Conservation (phyloP, 1,140 invertebrate species). For the Diabrotica undecimpunctata region DNA sequence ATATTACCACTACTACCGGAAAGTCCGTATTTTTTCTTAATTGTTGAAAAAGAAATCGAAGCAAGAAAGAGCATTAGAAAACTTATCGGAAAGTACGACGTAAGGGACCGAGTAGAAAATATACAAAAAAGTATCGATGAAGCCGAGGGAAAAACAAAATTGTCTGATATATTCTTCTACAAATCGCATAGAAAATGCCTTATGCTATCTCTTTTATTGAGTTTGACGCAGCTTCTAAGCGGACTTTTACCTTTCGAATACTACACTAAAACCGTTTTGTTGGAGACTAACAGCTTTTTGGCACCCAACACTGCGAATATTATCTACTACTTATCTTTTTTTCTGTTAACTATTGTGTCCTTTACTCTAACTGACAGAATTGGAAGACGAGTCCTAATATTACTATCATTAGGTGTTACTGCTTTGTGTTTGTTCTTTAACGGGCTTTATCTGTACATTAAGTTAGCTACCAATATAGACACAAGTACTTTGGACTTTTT, state of each 20-base stretch:
- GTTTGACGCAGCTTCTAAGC: constrained; percentile 8
- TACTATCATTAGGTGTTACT: background rate
- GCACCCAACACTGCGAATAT: background rate
- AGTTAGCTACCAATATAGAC: background rate
- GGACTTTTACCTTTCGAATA: background rate
- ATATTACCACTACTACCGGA: constrained; percentile 25
- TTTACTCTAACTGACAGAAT: constrained; percentile 16
- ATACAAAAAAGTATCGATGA: constrained; percentile 4
- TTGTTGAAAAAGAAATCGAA: constrained; percentile 11
- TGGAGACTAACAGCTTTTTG: background rate
- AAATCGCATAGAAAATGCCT: constrained; percentile 20
- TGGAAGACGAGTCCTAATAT: constrained; percentile 2
- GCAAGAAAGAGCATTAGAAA: constrained; percentile 18
- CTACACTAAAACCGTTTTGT: background rate
- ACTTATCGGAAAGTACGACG: constrained; percentile 11
- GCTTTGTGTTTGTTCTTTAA: background rate
- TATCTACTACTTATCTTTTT: constrained; percentile 7
- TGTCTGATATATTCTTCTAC: constrained; percentile 19
- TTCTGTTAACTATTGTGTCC: background rate
- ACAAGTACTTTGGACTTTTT: background rate
- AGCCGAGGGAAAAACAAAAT: constrained; percentile 1
- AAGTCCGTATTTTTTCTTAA: constrained; percentile 25
- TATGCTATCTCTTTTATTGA: background rate
- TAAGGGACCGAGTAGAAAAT: constrained; percentile 18
- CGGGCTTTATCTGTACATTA: background rate